Evolutionary conservation across 1,140 invertebrate species (phyloP), one percentile per base, ranked within the genome.

Genomic region (Lasaia peninsularis): DNA sequence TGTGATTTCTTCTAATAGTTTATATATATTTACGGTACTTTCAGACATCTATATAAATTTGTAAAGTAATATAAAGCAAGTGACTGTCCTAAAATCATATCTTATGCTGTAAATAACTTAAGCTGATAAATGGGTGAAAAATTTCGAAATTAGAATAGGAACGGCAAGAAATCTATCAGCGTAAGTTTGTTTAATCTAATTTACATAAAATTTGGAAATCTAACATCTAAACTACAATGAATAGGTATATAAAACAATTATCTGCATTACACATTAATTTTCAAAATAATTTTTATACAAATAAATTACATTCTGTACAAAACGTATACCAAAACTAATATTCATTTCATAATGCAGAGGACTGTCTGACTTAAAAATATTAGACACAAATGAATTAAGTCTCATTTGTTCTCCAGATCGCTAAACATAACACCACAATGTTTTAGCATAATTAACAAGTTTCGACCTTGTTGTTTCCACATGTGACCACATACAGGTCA

Each of bases 201-300:
- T 44, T 18, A 44, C 37, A 44, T 44, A 44, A 44, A 44, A 44
- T 44, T 44, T 44, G 8, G 40, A 21, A 44, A 59, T 52, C 52
- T 59, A 59, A 59, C 40, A 59, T 59, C 50, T 32, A 59, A 28
- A 37, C 49, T 21, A 59, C 35, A 52, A 35, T 33, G n/a, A 50
- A 57, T 49, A n/a, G n/a, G n/a, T n/a, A 57, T 44, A 57, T 50
- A 34, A 52, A 52, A 53, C 37, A 59, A 33, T 59, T 53, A 59
- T 20, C 18, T 44, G 40, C 40, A 44, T 20, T 44, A 44, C 40
- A 44, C 11, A 44, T 44, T 11, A 44, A 21, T 44, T 44, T 44
- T 44, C 40, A 44, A 44, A 44, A 18, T 20, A 44, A 44, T 57
- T 51, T 53, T 59, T 59, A 53, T 57, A 59, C 51, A 34, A 53